Percentiles rank a stretch among this genome's conserved stretches.
These are phyloP conservation scores for Pseudorhiza aurosa DNA, from an alignment of 30 jellyfish, hydroid and myxozoan genomes.

Conservation along the genomic window DNA sequence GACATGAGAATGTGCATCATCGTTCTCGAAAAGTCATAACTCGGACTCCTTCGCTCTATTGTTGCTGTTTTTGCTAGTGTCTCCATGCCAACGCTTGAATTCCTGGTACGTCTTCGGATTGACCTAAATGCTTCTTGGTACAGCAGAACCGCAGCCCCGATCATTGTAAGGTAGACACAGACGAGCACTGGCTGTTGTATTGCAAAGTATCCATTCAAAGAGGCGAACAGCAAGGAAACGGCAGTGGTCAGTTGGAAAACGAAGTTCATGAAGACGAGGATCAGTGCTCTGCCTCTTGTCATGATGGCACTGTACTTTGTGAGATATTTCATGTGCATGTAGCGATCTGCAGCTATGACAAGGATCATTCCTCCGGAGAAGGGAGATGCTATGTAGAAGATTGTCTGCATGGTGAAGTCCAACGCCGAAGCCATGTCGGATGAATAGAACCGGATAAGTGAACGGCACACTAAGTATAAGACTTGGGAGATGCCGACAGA, in stretches of 20 bases:
- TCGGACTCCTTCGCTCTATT: constrained; percentile 2
- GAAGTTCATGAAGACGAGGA: constrained; percentile 11
- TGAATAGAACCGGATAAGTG: not conserved
- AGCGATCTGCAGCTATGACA: constrained; percentile 41
- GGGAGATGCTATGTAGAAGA: constrained; percentile 25
- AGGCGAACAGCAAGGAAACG: constrained; percentile 19
- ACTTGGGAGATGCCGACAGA: constrained; percentile 23
- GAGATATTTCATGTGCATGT: constrained; percentile 44
- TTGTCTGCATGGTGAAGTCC: constrained; percentile 15
- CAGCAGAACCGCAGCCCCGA: constrained; percentile 9
- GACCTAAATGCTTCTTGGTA: constrained; percentile 30
- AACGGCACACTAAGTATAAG: constrained; percentile 15
- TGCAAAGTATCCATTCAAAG: constrained; percentile 16
- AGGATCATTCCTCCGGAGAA: constrained; percentile 54
- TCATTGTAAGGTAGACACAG: constrained; percentile 1
- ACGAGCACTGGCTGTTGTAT: constrained; percentile 24
- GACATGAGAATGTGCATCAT: constrained; percentile 29
- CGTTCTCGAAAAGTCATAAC: not conserved
- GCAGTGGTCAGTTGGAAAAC: constrained; percentile 17
- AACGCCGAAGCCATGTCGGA: not conserved
- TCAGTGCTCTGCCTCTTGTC: constrained; percentile 23
- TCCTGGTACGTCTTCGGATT: constrained; percentile 13
- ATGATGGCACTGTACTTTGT: constrained; percentile 31
- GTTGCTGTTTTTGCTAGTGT: not conserved
- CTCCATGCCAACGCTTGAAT: constrained; percentile 33